phyloP scores from a whole-genome alignment of 1,140 invertebrate genomes.

The Gonioctena quinquepunctata region DNA sequence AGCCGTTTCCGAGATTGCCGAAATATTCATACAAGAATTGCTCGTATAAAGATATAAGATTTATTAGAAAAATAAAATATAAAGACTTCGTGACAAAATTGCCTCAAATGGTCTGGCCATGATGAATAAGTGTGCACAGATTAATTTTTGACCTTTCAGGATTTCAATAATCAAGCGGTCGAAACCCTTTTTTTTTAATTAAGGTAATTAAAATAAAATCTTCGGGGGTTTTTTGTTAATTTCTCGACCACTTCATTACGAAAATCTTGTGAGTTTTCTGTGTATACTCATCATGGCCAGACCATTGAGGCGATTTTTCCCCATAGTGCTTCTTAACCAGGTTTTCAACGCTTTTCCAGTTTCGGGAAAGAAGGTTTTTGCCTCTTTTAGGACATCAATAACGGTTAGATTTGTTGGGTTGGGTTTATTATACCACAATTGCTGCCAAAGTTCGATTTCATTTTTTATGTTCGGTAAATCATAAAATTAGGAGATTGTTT shows the following conservation, averaged over 20 bases:
- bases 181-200: neutral
- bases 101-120: no score
- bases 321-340: conserved; percentile 18
- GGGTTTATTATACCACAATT: conserved; percentile 9
- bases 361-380: no score
- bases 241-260: no score
- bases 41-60: neutral
- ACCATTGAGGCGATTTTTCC: conserved; percentile 14
- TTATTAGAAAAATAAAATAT: conserved; percentile 11
- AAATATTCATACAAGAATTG: no score
- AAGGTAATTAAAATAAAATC: neutral
- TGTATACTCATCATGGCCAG: conserved; percentile 19
- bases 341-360: conserved; percentile 15
- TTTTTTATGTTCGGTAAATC: conserved; percentile 14
- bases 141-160: neutral
- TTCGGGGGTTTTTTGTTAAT: neutral
- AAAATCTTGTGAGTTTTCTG: conserved; percentile 3
- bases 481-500: conserved; percentile 1
- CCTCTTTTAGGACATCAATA: conserved; percentile 4
- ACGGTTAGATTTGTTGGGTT: conserved; percentile 3
- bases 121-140: conserved; percentile 2
- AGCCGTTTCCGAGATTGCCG: no score
- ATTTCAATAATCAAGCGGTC: neutral
- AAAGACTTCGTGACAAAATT: neutral
- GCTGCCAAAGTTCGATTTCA: conserved; percentile 3